Conservation (phyloP, 2,797 vertebrate species). For the Tokudaia tokunoshimensis region DNA sequence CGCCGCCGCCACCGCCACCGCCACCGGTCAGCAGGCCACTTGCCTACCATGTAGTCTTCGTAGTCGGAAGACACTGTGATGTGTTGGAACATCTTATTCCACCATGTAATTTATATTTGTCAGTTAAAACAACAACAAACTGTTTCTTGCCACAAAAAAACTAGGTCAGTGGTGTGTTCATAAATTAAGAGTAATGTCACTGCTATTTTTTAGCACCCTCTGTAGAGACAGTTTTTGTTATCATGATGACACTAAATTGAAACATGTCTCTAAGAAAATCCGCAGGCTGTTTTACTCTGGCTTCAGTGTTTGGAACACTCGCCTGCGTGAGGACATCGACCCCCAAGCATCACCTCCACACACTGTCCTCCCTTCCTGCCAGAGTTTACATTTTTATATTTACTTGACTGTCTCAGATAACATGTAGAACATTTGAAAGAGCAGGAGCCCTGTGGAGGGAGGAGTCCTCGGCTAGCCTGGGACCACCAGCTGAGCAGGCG, state of each 20-base stretch:
- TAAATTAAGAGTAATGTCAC: background rate
- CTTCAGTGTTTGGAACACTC: slow-evolving; percentile 82
- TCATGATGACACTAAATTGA: slow-evolving; percentile 60
- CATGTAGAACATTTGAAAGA: slow-evolving; percentile 54
- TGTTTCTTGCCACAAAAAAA: slow-evolving; percentile 72
- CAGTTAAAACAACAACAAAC: background rate
- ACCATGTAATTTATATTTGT: slow-evolving; percentile 63
- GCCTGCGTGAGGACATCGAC: slow-evolving; percentile 78
- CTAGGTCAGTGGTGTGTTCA: background rate
- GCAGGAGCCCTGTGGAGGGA: background rate
- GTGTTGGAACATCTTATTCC: slow-evolving; percentile 79
- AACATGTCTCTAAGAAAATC: slow-evolving; percentile 63
- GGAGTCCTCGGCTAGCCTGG: background rate
- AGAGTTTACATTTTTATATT: slow-evolving; percentile 82
- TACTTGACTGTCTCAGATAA: slow-evolving; percentile 71
- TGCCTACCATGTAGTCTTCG: slow-evolving; percentile 77
- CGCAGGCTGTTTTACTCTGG: slow-evolving; percentile 64
- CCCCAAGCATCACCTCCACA: slow-evolving; percentile 68
- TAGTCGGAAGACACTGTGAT: slow-evolving; percentile 62
- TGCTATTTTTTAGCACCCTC: slow-evolving; percentile 69
- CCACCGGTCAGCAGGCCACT: slow-evolving; percentile 62
- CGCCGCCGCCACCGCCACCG: background rate
- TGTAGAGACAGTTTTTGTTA: slow-evolving; percentile 69
- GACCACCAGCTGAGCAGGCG: slow-evolving; percentile 17
- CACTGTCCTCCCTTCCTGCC: slow-evolving; percentile 76